phyloP scores from a whole-genome alignment of 2,113 vertebrate species.

The Percopsis transmontana region DNA sequence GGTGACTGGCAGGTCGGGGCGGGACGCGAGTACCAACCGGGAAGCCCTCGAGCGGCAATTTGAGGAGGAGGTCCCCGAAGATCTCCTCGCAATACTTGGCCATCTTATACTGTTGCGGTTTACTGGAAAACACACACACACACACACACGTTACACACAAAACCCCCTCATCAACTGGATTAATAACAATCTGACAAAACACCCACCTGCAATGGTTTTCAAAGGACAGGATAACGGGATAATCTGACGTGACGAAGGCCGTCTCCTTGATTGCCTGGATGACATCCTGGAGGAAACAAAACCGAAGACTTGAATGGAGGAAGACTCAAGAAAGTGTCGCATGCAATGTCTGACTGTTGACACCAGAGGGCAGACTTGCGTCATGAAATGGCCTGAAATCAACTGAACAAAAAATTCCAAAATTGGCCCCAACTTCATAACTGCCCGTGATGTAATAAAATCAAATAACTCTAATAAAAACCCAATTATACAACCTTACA shows the following conservation, averaged over 20 bases:
- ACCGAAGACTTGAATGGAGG: not conserved
- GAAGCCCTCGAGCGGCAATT: conserved; percentile 88
- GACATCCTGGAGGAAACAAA: conserved; percentile 83
- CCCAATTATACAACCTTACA: too few species aligned
- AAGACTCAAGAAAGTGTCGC: not conserved
- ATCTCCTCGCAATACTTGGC: conserved; percentile 98
- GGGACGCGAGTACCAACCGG: conserved; percentile 77
- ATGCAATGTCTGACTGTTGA: conserved; percentile 10
- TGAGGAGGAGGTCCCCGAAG: conserved; percentile 95
- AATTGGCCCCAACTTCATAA: too few species aligned
- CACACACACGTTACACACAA: not conserved
- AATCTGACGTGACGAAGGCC: conserved; percentile 94
- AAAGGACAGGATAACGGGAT: conserved; percentile 97
- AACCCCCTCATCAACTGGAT: not conserved
- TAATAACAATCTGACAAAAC: not conserved
- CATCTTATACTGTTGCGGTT: conserved; percentile 99
- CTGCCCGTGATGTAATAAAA: too few species aligned
- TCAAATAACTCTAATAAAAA: too few species aligned
- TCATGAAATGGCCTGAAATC: not conserved
- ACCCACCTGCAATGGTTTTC: conserved; percentile 98
- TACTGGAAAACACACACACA: conserved; percentile 79
- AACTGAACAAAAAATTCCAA: not conserved
- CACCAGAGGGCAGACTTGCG: conserved; percentile 42
- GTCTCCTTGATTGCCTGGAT: conserved; percentile 98
- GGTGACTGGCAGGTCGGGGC: not conserved